A percentile compares a stretch with the other conserved stretches of the same genome.
These are phyloP conservation scores for Caenorhabditis doughertyi DNA, from an alignment of 2,888 invertebrate genomes.

Conservation along the genomic window DNA sequence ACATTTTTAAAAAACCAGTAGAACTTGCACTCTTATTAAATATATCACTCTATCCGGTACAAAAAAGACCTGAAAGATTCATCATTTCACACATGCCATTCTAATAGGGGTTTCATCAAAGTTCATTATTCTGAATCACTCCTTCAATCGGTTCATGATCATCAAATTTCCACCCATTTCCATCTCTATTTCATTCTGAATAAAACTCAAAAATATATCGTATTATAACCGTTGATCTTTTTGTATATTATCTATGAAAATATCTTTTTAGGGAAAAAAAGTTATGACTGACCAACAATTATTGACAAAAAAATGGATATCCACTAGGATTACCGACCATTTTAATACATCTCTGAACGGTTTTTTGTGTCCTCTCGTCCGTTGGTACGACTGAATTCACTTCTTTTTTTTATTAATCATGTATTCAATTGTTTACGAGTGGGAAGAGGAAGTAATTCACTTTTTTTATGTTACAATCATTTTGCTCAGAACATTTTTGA, in stretches of 20 bases:
- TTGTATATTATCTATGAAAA: conserved; percentile 28
- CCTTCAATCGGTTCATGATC: conserved; percentile 6
- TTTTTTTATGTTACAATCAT: too few species aligned
- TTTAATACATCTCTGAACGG: conserved; percentile 26
- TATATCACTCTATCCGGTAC: too few species aligned
- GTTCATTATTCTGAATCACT: too few species aligned
- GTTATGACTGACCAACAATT: conserved; percentile 21
- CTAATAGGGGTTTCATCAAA: too few species aligned
- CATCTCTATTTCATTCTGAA: background rate
- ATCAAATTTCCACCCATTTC: background rate
- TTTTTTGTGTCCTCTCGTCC: conserved; percentile 2
- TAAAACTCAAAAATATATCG: conserved; percentile 14
- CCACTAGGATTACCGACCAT: conserved; percentile 23
- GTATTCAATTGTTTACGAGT: background rate
- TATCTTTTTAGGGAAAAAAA: background rate
- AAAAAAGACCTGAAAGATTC: too few species aligned
- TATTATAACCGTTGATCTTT: conserved; percentile 39
- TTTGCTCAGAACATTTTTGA: too few species aligned
- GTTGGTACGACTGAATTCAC: background rate
- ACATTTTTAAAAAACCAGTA: too few species aligned
- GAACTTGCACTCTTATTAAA: too few species aligned
- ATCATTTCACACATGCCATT: too few species aligned
- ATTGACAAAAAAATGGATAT: conserved; percentile 18
- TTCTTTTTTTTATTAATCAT: background rate
- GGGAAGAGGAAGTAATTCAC: too few species aligned